Evolutionary conservation across 2,888 invertebrate genomes (phyloP).

Genomic region (Thecocarcelia acutangulata): DNA sequence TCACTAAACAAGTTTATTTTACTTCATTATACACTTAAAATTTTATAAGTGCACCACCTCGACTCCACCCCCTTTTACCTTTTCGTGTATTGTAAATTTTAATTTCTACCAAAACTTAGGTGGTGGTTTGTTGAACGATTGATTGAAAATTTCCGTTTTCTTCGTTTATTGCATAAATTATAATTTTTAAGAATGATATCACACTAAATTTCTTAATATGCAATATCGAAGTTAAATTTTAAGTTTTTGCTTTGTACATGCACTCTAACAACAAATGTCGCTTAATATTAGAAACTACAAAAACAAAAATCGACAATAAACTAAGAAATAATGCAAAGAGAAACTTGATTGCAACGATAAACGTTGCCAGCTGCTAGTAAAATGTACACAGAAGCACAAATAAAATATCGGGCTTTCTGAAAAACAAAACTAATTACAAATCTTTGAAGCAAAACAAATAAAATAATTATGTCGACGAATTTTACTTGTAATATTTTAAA

Average conservation of each 20-base stretch:
- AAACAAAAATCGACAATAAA: slow-evolving; percentile 44
- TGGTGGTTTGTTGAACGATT: background rate
- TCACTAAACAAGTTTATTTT: background rate
- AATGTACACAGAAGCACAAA: no score
- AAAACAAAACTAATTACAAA: no score
- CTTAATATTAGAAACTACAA: background rate
- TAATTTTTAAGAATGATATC: background rate
- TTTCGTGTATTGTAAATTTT: no score
- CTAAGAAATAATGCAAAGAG: background rate
- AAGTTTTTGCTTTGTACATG: background rate
- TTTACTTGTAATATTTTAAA: no score
- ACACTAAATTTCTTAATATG: background rate
- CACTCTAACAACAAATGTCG: background rate
- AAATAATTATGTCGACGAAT: no score
- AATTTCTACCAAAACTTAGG: no score
- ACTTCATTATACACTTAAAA: background rate
- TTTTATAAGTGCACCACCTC: background rate
- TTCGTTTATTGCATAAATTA: background rate
- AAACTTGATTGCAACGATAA: background rate
- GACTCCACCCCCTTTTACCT: slow-evolving; percentile 5
- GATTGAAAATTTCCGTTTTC: background rate
- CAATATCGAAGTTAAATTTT: slow-evolving; percentile 3
- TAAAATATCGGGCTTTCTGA: no score
- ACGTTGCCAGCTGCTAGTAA: background rate
- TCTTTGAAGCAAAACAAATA: no score